These are phyloP conservation scores for Antitype chi DNA, from an alignment of 2,888 invertebrate genomes.

Conservation along the genomic window DNA sequence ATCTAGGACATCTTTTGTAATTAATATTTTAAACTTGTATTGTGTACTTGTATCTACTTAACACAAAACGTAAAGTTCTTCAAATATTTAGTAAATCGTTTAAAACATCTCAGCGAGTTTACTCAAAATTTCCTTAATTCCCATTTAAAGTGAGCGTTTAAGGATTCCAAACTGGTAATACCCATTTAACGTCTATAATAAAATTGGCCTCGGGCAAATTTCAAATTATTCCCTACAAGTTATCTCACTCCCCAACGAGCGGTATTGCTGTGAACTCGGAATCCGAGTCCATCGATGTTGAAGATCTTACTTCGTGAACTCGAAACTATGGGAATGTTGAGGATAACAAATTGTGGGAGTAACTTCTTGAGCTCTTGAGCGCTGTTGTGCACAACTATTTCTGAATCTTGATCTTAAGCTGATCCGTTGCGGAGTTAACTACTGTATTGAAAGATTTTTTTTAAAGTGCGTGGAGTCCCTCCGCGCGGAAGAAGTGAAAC, in stretches of 20 bases:
- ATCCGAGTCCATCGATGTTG: slow-evolving; percentile 46
- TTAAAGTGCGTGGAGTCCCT: too few relatives aligned
- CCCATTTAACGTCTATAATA: slow-evolving; percentile 65
- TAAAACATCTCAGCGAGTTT: slow-evolving; percentile 42
- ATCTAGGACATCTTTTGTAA: not conserved
- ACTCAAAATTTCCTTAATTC: slow-evolving; percentile 59
- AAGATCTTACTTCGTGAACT: slow-evolving; percentile 59
- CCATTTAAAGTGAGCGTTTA: slow-evolving; percentile 56
- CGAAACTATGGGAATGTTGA: slow-evolving; percentile 45
- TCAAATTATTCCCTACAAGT: slow-evolving; percentile 67
- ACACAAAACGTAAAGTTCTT: slow-evolving; percentile 26
- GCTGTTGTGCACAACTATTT: slow-evolving; percentile 37
- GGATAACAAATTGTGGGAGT: slow-evolving; percentile 34
- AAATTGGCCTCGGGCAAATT: slow-evolving; percentile 66
- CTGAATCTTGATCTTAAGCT: slow-evolving; percentile 12
- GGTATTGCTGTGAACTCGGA: slow-evolving; percentile 52
- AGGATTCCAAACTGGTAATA: slow-evolving; percentile 64
- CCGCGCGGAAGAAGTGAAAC: too few relatives aligned
- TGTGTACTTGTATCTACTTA: not conserved
- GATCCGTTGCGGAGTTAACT: not conserved
- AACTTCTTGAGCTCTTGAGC: slow-evolving; percentile 28
- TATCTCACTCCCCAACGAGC: slow-evolving; percentile 54
- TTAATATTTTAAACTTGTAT: slow-evolving; percentile 2
- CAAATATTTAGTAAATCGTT: slow-evolving; percentile 55
- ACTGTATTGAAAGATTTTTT: not conserved